phyloP scores from a whole-genome alignment of 53 echinoderm and acorn worm species.

The Zoroaster sp. region DNA sequence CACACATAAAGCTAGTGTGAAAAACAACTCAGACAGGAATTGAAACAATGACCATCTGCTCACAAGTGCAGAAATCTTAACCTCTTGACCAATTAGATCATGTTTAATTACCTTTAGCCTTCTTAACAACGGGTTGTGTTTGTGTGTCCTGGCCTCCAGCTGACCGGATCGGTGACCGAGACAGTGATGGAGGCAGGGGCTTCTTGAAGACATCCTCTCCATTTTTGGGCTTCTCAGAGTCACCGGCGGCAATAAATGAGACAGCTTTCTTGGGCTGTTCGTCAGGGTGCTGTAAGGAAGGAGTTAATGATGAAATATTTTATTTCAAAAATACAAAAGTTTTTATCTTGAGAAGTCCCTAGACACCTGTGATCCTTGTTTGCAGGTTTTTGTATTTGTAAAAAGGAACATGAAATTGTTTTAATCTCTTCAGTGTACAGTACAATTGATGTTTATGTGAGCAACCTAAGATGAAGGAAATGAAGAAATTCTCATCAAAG shows the following conservation, averaged over 20 bases:
- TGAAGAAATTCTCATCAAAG: too few relatives aligned
- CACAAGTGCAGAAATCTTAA: background rate
- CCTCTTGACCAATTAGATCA: background rate
- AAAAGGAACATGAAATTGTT: too few relatives aligned
- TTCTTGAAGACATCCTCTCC: slow-evolving; percentile 60
- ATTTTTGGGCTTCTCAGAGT: slow-evolving; percentile 12
- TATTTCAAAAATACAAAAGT: too few relatives aligned
- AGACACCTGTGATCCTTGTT: too few relatives aligned
- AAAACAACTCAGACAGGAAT: too few relatives aligned
- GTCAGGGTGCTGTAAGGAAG: background rate
- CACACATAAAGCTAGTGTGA: too few relatives aligned
- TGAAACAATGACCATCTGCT: too few relatives aligned
- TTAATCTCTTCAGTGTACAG: too few relatives aligned
- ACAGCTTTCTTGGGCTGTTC: slow-evolving; percentile 34
- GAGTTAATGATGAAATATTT: background rate
- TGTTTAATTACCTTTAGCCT: slow-evolving; percentile 2
- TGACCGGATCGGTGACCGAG: slow-evolving; percentile 8
- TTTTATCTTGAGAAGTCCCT: too few relatives aligned
- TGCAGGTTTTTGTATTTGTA: too few relatives aligned
- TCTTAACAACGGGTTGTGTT: slow-evolving; percentile 24
- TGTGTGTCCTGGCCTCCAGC: background rate
- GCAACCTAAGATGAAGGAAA: too few relatives aligned
- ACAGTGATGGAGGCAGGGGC: slow-evolving; percentile 37
- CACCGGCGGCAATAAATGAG: background rate
- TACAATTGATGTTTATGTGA: too few relatives aligned